These are phyloP conservation scores for Riparia riparia DNA, from an alignment of 2,113 vertebrate genomes.

Conservation along the genomic window DNA sequence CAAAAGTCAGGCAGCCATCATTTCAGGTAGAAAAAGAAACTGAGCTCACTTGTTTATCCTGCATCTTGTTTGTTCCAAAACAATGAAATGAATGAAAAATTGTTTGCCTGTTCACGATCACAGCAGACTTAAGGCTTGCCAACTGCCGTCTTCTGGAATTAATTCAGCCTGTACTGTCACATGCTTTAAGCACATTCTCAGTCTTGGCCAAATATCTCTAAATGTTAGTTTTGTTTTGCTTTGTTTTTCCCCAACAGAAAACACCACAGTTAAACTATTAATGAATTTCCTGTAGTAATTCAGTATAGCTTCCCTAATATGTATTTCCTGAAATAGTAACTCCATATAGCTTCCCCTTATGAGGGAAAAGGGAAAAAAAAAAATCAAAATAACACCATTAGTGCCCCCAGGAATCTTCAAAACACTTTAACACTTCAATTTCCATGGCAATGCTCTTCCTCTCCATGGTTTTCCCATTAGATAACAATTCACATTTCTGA, in stretches of 20 bases:
- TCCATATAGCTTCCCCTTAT: neutral
- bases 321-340: neutral
- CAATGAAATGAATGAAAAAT: neutral
- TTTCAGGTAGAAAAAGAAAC: neutral
- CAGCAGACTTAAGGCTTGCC: neutral
- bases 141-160: neutral
- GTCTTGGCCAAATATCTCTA: neutral
- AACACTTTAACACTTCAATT: neutral
- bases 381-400: neutral
- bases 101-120: neutral
- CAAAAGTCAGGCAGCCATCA: neutral
- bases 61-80: neutral
- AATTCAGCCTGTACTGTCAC: neutral
- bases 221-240: neutral
- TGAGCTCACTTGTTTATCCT: neutral
- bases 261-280: neutral
- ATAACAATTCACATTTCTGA: neutral
- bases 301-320: neutral
- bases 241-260: neutral
- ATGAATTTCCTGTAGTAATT: neutral
- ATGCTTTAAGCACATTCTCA: neutral
- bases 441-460: neutral
- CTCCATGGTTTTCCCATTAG: neutral
- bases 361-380: neutral
- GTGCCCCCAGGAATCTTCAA: neutral